Percentiles rank a stretch among this genome's conserved stretches.
Evolutionary conservation across 2,888 invertebrate species (phyloP).

Genomic region (Slavum lentiscoides): DNA sequence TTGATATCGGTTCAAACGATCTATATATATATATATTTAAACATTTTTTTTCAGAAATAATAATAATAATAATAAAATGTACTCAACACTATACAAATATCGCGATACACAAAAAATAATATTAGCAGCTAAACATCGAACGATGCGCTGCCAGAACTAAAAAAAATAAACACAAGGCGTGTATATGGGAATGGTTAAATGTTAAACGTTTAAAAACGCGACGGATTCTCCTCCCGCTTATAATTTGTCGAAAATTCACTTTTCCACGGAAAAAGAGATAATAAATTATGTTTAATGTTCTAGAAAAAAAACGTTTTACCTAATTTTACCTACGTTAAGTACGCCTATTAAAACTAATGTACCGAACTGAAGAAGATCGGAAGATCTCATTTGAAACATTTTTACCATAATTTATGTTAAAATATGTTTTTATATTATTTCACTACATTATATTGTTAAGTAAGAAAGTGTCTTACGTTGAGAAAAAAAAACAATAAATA

Average conservation of each 20-base stretch:
- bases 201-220: slow-evolving; percentile 7
- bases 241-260: slow-evolving; percentile 21
- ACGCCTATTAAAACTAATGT: slow-evolving; percentile 22
- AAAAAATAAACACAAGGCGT: neutral
- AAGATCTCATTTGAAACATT: slow-evolving; percentile 13
- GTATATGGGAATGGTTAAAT: neutral
- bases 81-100: too few species aligned
- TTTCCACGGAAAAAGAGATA: neutral
- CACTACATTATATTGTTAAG: neutral
- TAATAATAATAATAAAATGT: too few species aligned
- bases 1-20: neutral
- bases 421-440: neutral
- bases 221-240: neutral
- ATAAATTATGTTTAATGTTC: slow-evolving; percentile 37
- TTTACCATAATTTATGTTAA: neutral
- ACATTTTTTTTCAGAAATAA: too few species aligned
- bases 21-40: too few species aligned
- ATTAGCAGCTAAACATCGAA: neutral
- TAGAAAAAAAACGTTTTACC: neutral
- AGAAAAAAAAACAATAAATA: neutral
- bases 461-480: neutral
- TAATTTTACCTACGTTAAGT: neutral
- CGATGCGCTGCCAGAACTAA: neutral
- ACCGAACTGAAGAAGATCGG: neutral
- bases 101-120: too few species aligned